phyloP scores from a whole-genome alignment of 2,888 invertebrate species.

The Mesodorylaimus sp. region DNA sequence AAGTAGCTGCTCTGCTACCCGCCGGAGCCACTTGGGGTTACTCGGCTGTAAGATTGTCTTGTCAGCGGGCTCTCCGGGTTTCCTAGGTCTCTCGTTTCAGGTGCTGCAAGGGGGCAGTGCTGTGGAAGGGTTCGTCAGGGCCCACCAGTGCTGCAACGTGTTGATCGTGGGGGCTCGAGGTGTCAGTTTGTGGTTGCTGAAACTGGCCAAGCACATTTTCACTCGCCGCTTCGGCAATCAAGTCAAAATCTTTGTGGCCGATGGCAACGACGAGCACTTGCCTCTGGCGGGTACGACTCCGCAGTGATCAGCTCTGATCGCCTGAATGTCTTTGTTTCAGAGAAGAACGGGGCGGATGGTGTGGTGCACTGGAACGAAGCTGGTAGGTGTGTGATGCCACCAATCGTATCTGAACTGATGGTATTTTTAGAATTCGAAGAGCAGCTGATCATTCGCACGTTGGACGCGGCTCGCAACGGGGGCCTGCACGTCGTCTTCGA shows the following conservation, averaged over 20 bases:
- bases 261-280: constrained; percentile 29
- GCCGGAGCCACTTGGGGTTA: constrained; percentile 76
- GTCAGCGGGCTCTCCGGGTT: no score
- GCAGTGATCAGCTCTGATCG: no score
- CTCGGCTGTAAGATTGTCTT: constrained; percentile 48
- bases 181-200: constrained; percentile 72
- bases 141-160: no score
- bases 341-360: constrained; percentile 37
- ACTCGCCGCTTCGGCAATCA: constrained; percentile 37
- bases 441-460: constrained; percentile 74
- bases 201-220: constrained; percentile 66
- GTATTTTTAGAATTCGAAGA: constrained; percentile 55
- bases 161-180: constrained; percentile 85
- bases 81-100: no score
- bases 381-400: no score
- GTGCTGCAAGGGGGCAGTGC: no score
- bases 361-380: constrained; percentile 78
- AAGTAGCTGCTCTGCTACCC: constrained; percentile 79
- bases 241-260: constrained; percentile 29
- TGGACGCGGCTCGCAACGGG: constrained; percentile 63
- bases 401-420: no score
- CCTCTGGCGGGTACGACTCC: no score
- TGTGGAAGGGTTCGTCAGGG: no score
- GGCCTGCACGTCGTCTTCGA: constrained; percentile 82
- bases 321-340: no score